Evolutionary conservation across 2,797 vertebrate genomes (phyloP).

Genomic region (Lacerta viridis): DNA sequence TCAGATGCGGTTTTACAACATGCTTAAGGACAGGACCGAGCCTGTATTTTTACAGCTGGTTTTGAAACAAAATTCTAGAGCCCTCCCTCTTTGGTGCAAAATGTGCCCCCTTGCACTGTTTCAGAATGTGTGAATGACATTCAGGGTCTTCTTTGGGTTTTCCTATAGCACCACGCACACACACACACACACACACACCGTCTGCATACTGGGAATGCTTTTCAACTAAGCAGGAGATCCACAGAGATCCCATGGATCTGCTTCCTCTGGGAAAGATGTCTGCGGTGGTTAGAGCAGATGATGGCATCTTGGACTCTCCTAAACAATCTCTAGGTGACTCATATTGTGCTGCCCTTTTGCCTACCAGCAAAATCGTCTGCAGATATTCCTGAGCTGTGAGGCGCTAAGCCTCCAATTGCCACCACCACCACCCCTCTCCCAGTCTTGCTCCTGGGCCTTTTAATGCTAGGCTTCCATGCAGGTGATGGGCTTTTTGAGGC

Average conservation of each 20-base stretch:
- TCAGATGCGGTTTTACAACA: not conserved
- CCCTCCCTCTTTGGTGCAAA: not conserved
- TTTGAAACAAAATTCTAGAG: accelerated
- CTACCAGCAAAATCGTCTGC: not conserved
- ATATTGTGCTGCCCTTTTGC: not conserved
- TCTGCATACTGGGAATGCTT: not conserved
- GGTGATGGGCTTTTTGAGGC: not conserved
- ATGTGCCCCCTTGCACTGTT: not conserved
- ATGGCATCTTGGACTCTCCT: not conserved
- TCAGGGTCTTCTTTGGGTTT: not conserved
- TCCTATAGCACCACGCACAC: not conserved
- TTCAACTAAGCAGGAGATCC: not conserved
- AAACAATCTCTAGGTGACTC: too few relatives aligned
- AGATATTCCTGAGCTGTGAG: not conserved
- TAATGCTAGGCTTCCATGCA: not conserved
- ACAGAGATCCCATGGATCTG: not conserved
- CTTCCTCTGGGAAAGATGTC: not conserved
- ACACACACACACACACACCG: too few relatives aligned
- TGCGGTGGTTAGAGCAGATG: not conserved
- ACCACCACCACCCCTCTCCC: not conserved
- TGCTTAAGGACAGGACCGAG: not conserved
- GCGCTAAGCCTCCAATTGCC: not conserved
- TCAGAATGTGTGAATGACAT: not conserved
- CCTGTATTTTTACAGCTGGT: not conserved
- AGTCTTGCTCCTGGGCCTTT: not conserved